phyloP scores from a whole-genome alignment of 1,140 invertebrate genomes.

The Drosophila santomea region DNA sequence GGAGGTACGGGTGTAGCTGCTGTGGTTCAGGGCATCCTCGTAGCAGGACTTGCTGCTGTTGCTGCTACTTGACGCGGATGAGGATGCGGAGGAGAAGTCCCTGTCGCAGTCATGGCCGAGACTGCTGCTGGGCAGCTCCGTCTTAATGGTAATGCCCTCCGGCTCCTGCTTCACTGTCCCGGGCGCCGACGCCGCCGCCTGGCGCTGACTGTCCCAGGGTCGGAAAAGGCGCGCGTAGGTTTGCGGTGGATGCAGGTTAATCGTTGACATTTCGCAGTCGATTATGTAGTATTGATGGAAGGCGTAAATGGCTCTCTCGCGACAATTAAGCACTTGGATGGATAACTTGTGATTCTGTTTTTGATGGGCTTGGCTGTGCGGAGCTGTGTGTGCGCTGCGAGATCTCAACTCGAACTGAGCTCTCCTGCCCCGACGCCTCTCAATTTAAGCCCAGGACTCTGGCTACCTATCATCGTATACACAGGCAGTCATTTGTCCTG shows the following conservation, averaged over 20 bases:
- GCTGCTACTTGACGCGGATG: slow-evolving; percentile 44
- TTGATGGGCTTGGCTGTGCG: slow-evolving; percentile 1
- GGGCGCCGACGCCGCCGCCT: slow-evolving; percentile 42
- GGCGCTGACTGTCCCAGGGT: slow-evolving; percentile 80
- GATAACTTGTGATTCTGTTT: slow-evolving; percentile 8
- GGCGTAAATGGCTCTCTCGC: slow-evolving; percentile 15
- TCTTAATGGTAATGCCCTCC: slow-evolving; percentile 45
- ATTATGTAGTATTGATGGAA: background rate
- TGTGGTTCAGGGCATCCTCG: slow-evolving; percentile 65
- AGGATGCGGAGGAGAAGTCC: slow-evolving; percentile 57
- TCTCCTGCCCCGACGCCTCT: slow-evolving; percentile 56
- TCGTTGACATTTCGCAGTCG: slow-evolving; percentile 66
- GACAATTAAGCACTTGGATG: slow-evolving; percentile 42
- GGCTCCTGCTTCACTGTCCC: slow-evolving; percentile 63
- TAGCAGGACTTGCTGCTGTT: slow-evolving; percentile 65
- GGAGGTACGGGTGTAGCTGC: slow-evolving; percentile 66
- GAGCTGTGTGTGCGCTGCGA: slow-evolving; percentile 68
- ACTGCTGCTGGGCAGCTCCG: slow-evolving; percentile 53
- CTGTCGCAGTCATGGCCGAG: slow-evolving; percentile 69
- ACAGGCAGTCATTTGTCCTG: slow-evolving; percentile 22
- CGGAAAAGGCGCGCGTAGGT: slow-evolving; percentile 84
- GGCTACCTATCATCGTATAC: slow-evolving; percentile 72
- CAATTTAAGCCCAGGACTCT: slow-evolving; percentile 69
- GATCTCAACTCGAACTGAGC: slow-evolving; percentile 81
- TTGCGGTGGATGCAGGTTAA: slow-evolving; percentile 82